phyloP scores from a whole-genome alignment of 1,140 invertebrate genomes.

The Drosophila albomicans region DNA sequence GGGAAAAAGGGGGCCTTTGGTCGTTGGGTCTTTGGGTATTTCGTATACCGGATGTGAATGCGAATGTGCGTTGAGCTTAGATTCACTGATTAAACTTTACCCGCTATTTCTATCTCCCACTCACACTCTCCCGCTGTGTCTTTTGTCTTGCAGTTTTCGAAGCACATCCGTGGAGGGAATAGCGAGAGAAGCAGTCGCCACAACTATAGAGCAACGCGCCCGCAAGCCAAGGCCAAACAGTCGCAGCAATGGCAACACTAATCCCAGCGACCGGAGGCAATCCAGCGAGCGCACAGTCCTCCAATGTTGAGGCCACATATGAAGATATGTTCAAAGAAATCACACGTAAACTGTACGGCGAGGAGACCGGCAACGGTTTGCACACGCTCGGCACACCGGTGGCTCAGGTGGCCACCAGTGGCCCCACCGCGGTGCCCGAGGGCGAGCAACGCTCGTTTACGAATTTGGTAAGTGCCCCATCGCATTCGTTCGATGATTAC shows the following conservation, averaged over 20 bases:
- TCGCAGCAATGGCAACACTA: conserved; percentile 83
- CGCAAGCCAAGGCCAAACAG: conserved; percentile 71
- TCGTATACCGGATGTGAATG: conserved; percentile 63
- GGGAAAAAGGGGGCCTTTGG: conserved; percentile 12
- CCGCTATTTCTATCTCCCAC: conserved; percentile 4
- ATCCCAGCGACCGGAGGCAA: conserved; percentile 77
- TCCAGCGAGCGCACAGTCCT: conserved; percentile 77
- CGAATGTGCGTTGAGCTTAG: conserved; percentile 43
- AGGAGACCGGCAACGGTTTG: conserved; percentile 88
- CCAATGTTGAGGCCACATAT: conserved; percentile 85
- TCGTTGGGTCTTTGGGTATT: conserved; percentile 49
- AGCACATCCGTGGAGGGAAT: conserved; percentile 62
- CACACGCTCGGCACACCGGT: conserved; percentile 84
- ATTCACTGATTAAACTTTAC: conserved; percentile 46
- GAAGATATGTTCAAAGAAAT: conserved; percentile 90
- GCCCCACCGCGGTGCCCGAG: conserved; percentile 83
- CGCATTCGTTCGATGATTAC: no score
- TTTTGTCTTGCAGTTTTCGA: conserved; percentile 55
- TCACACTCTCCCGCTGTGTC: not conserved
- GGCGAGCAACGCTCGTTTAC: conserved; percentile 84
- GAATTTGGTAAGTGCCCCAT: conserved; percentile 72
- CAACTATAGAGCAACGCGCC: conserved; percentile 55
- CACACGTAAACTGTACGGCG: conserved; percentile 94
- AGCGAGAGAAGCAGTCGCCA: conserved; percentile 68
- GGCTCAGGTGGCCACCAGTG: conserved; percentile 84